These are phyloP conservation scores for Candoia aspera DNA, from an alignment of 2,113 vertebrate genomes.

Conservation along the genomic window DNA sequence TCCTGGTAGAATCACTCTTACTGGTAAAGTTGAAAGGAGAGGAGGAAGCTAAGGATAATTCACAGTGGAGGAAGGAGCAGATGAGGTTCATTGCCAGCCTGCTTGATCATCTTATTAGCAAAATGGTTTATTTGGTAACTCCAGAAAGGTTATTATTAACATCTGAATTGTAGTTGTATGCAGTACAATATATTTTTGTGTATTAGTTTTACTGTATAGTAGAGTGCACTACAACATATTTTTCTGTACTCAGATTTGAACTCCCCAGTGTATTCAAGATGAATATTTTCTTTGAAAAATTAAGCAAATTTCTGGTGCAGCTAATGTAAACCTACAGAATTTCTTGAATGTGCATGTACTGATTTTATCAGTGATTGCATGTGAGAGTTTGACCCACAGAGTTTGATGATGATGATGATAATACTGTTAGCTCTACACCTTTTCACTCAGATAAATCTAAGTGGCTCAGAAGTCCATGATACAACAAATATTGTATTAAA, in stretches of 20 bases:
- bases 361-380: neutral
- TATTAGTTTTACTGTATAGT: slow-evolving; percentile 4
- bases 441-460: neutral
- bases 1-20: neutral
- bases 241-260: slow-evolving; percentile 1
- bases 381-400: neutral
- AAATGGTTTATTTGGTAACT: slow-evolving; percentile 42
- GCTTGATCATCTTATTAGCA: slow-evolving; percentile 31
- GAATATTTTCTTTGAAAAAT: slow-evolving; percentile 35
- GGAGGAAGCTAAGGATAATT: neutral
- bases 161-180: slow-evolving; percentile 39
- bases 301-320: neutral
- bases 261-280: slow-evolving; percentile 28
- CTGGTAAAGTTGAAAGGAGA: neutral
- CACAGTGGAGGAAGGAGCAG: neutral
- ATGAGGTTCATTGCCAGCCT: too few relatives aligned
- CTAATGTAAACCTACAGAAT: slow-evolving; percentile 5
- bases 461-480: neutral
- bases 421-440: neutral
- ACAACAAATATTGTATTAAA: neutral
- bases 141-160: slow-evolving; percentile 21
- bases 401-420: too few relatives aligned
- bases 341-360: slow-evolving; percentile 24
- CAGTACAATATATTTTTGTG: neutral
- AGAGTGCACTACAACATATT: too few relatives aligned